Evolutionary conservation across 2,113 vertebrate species (phyloP), one percentile per base, ranked within the genome.

Genomic region (Sisor rabdophorus): DNA sequence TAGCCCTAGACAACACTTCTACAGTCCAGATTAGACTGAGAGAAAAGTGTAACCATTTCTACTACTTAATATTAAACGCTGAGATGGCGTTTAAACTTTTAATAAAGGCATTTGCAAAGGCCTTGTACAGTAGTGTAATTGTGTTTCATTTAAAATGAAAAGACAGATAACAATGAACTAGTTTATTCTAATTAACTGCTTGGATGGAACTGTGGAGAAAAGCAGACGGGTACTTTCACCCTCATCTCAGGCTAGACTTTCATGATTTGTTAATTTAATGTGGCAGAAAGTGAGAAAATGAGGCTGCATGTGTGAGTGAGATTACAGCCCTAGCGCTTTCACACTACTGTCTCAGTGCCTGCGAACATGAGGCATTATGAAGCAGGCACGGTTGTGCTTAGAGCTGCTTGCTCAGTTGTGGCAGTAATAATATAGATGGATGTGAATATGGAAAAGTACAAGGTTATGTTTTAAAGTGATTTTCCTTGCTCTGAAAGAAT

Each of bases 171-270:
- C 40, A 78, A 64, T 72, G 76, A 72, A 72, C 30, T 60, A 53
- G 30, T 78, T 78, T 78, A 65, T 73, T 73, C 20, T 78, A 78
- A 73, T 78, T 78, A 78, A 72, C 52, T 73, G 77, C 69, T 72
- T 48, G 76, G 68, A 36, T 78, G 70, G 55, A 72, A 65, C 50
- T 56, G 52, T 65, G 60, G 70, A 48, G 60, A 47, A 52, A 64
- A 44, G 76, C 68, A 71, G 50, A 24, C 1, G 48, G 52, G 77
- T 78, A 78, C 77, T 40, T 59, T 58, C 71, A 4, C 54, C 47
- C 71, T 77, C 60, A 47, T 78, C 47, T 74, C 36, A 30, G 69
- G 55, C 60, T 58, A 4, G 48, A 72, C 30, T 69, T 70, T 75
- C 61, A 32, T 36, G 74, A 71, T 74, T 77, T 77, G 70, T 74